A percentile compares a stretch with the other conserved stretches of the same genome.
Evolutionary conservation across 2,113 vertebrate species (phyloP).

Genomic region (Cricetomys ansorgei): DNA sequence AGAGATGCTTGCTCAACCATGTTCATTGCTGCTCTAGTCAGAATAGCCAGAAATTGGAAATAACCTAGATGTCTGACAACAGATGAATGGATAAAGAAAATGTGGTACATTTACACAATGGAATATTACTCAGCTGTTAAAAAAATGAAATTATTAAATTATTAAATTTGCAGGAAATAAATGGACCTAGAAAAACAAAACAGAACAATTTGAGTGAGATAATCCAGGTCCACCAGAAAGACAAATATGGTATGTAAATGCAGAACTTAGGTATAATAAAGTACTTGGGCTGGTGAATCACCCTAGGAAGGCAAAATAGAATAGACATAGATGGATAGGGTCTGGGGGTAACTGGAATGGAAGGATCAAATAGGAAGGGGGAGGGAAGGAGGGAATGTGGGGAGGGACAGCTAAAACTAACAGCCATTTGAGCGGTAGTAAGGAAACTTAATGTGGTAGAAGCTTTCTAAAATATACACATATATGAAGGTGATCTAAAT

Average conservation of each 20-base stretch:
- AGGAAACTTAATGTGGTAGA: background rate
- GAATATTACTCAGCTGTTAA: background rate
- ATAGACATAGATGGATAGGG: background rate
- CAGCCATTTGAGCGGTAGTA: background rate
- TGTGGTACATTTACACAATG: background rate
- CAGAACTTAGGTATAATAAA: background rate
- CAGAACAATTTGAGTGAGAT: background rate
- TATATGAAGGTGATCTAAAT: background rate
- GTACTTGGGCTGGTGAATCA: background rate
- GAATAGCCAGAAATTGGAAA: background rate
- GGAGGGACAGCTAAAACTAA: background rate
- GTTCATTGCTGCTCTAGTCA: background rate
- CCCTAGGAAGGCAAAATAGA: background rate
- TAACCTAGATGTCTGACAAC: background rate
- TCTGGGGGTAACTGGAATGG: background rate
- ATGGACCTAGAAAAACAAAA: background rate
- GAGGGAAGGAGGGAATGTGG: background rate
- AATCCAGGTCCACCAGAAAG: background rate
- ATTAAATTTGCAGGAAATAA: background rate
- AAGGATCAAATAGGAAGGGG: background rate
- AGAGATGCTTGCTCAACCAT: background rate
- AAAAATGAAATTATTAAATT: background rate
- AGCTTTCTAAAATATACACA: background rate
- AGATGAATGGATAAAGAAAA: background rate
- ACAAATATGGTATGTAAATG: background rate